Evolutionary conservation across 2,888 invertebrate species (phyloP), one percentile per base, ranked within the genome.

Genomic region (Metacarcinus magister): DNA sequence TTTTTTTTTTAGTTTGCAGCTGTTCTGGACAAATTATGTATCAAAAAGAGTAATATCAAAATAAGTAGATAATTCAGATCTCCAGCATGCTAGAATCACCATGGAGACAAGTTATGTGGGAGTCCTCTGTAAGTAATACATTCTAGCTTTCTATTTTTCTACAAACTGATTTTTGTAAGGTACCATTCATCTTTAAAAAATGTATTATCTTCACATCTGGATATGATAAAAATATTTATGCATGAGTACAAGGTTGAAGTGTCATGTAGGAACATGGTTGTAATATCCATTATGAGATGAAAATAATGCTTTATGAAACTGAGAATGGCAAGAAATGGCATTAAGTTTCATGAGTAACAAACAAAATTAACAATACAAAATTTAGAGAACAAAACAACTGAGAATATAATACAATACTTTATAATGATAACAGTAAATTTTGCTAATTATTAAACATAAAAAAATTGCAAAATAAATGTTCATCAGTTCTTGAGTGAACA

Each of bases 241-340:
- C 75, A 75, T 75, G 75, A 75, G 75, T 75, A 75, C 75, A 75
- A 75, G 28, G 28, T 28, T 75, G 75, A 75, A 75, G 23, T n/a
- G 7, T 75, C 28, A n/a, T 75, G 75, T n/a, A n/a, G 1, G 7
- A 75, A 23, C 23, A n/a, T 75, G 75, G 28, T 75, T 75, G n/a
- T 75, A 19, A 75, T n/a, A 75, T 23, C 23, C 23, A 75, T 75
- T 90, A 92, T 19, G 23, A 7, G 19, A 93, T n/a, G 4, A 44
- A n/a, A 60, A 75, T 75, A 75, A 32, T 93, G 43, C 43, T 43
- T 44, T 75, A 75, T 16, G 44, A 82, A 28, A 46, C n/a, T 75
- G 75, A n/a, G 44, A 93, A 91, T 95, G 94, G 94, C 94, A 95
- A 95, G 94, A 95, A 91, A 95, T 95, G 94, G 94, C 94, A 90